Conservation (phyloP, 2,113 vertebrate species). For the Syngnathus scovelli region DNA sequence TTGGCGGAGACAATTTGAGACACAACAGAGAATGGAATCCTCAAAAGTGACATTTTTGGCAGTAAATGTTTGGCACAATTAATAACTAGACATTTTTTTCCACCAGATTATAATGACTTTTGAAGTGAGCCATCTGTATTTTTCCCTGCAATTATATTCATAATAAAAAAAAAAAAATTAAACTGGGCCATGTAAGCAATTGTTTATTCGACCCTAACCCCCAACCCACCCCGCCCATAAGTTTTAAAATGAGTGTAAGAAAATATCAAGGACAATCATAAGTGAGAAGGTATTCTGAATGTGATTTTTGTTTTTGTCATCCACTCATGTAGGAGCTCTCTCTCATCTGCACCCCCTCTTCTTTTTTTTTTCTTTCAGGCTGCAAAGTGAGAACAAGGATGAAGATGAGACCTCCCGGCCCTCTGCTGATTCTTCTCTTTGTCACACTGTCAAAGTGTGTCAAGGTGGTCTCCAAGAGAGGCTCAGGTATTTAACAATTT, state of each 20-base stretch:
- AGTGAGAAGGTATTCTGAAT: constrained; percentile 2
- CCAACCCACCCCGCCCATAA: too few relatives aligned
- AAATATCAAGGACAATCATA: background rate
- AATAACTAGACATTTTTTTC: background rate
- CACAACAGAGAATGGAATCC: background rate
- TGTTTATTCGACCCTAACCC: background rate
- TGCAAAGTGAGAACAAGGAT: constrained; percentile 56
- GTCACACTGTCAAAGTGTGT: constrained; percentile 60
- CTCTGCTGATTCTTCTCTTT: constrained; percentile 69
- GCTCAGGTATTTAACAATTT: constrained; percentile 58
- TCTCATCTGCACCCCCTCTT: constrained; percentile 29
- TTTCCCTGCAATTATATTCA: background rate
- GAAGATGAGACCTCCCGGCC: constrained; percentile 71
- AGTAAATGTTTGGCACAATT: background rate
- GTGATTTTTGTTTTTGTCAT: constrained; percentile 12
- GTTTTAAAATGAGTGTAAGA: background rate
- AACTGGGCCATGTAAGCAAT: background rate
- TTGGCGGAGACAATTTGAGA: background rate
- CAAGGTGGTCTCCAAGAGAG: constrained; percentile 70
- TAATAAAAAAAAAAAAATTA: background rate
- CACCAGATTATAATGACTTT: background rate
- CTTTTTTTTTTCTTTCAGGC: constrained; percentile 26
- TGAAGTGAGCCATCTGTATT: background rate
- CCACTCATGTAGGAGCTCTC: constrained; percentile 24
- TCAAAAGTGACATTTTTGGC: background rate